phyloP scores from a whole-genome alignment of 2,113 vertebrate genomes.

The Vulpes ferrilata region DNA sequence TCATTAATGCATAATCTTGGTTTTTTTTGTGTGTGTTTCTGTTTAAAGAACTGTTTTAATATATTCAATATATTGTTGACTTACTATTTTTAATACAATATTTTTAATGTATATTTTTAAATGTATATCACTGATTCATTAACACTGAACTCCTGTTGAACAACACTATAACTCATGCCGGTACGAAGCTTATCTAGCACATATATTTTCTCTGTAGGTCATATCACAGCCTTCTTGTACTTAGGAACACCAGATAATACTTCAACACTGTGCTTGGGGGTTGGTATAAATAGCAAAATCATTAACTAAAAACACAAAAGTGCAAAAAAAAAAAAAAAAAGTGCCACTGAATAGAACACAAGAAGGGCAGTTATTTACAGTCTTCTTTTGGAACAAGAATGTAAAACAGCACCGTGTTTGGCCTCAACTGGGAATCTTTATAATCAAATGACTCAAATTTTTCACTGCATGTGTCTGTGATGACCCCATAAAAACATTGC shows the following conservation, averaged over 20 bases:
- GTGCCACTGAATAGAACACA: background rate
- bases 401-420: background rate
- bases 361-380: background rate
- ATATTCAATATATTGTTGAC: background rate
- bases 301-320: background rate
- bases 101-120: background rate
- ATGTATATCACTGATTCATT: background rate
- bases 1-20: background rate
- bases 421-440: background rate
- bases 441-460: background rate
- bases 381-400: background rate
- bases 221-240: background rate
- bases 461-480: background rate
- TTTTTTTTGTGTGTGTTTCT: slow-evolving; percentile 3
- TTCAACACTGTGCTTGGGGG: background rate
- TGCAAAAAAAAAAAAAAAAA: background rate
- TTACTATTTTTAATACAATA: background rate
- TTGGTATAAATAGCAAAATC: background rate
- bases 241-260: background rate
- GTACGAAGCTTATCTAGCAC: background rate
- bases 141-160: background rate
- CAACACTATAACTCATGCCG: background rate
- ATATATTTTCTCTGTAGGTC: background rate
- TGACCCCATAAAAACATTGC: background rate
- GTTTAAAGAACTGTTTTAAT: background rate